These are phyloP conservation scores for Ostrea edulis DNA, from an alignment of 1,140 invertebrate genomes.

Conservation along the genomic window DNA sequence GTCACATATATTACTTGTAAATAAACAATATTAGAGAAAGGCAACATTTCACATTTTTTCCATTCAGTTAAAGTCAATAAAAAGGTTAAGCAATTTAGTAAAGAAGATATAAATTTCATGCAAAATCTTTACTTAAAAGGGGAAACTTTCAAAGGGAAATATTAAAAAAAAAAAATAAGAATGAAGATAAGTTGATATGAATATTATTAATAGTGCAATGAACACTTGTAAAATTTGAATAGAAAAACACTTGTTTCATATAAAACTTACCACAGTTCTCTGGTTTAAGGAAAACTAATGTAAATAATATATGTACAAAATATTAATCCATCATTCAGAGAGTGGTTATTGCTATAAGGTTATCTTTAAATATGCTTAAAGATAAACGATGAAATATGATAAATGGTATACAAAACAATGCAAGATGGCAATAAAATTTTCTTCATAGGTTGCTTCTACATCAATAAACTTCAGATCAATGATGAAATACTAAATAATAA, in stretches of 20 bases:
- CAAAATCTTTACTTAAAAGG: neutral
- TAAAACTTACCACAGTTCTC: conserved; percentile 43
- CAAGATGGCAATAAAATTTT: too few relatives aligned
- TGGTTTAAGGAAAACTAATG: conserved; percentile 47
- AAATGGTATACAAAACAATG: too few relatives aligned
- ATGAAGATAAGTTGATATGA: neutral
- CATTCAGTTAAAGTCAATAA: neutral
- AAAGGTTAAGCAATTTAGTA: neutral
- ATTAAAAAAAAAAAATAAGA: neutral
- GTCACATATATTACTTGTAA: neutral
- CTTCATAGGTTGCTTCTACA: too few relatives aligned
- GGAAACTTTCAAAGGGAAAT: neutral
- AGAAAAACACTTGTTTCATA: neutral
- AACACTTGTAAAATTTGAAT: neutral
- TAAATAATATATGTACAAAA: neutral
- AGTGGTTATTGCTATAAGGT: too few relatives aligned
- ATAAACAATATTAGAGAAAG: neutral
- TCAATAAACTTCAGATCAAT: neutral
- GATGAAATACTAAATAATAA: neutral
- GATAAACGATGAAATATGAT: too few relatives aligned
- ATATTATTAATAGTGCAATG: neutral
- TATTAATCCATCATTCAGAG: neutral
- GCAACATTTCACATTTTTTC: neutral
- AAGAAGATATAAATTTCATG: neutral
- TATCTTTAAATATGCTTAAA: too few relatives aligned